These are phyloP conservation scores for Gallinago stenura DNA, from an alignment of 2,797 vertebrate genomes.

Conservation along the genomic window DNA sequence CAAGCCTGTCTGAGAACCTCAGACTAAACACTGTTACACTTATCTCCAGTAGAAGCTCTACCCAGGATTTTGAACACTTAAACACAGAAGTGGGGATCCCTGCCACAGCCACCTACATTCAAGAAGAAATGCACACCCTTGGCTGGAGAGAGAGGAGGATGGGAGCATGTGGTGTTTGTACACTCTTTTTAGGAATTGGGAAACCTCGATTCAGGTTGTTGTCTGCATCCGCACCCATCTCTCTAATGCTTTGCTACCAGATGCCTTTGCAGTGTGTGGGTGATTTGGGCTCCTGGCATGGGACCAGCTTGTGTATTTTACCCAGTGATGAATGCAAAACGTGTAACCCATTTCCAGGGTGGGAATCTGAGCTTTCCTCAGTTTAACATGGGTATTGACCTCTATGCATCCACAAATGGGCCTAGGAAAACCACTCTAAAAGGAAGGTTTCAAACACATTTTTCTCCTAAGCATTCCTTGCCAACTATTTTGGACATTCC, in stretches of 20 bases:
- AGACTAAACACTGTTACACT: conserved; percentile 28
- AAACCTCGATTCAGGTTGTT: neutral
- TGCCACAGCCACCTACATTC: neutral
- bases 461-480: neutral
- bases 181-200: neutral
- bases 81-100: neutral
- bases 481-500: neutral
- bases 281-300: neutral
- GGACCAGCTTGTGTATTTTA: neutral
- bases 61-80: neutral
- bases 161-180: neutral
- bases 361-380: neutral
- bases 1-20: neutral
- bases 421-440: neutral
- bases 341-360: neutral
- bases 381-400: neutral
- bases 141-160: neutral
- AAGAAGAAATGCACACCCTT: neutral
- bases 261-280: neutral
- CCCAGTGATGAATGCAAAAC: neutral
- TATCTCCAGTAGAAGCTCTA: neutral
- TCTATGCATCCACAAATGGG: neutral
- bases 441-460: neutral
- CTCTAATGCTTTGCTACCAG: neutral
- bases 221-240: neutral